Conservation (phyloP, 1,140 invertebrate species). For the Hycleus phaleratus region DNA sequence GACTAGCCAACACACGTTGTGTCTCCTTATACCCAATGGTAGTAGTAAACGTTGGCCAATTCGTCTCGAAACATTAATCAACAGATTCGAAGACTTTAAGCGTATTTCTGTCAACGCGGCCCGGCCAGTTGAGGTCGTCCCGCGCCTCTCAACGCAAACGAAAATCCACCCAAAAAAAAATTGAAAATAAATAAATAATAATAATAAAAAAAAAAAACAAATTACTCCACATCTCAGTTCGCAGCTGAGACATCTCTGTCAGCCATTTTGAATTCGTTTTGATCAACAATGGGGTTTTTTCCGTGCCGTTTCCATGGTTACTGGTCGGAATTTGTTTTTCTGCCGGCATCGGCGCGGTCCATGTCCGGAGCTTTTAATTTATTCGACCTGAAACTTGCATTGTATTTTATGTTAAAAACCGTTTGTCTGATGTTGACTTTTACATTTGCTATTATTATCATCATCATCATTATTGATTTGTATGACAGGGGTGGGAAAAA, state of each 20-base stretch:
- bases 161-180: too few relatives aligned
- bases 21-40: not conserved
- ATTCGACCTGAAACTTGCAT: slow-evolving; percentile 17
- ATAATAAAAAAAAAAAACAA: slow-evolving; percentile 21
- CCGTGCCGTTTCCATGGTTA: slow-evolving; percentile 24
- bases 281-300: slow-evolving; percentile 34
- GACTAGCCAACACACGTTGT: slow-evolving; percentile 16
- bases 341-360: slow-evolving; percentile 17
- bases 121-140: not conserved
- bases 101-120: slow-evolving; percentile 31
- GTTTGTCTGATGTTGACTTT: not conserved
- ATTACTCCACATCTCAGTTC: slow-evolving; percentile 30
- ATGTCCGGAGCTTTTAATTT: slow-evolving; percentile 29
- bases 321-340: slow-evolving; percentile 32
- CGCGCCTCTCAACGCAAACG: too few relatives aligned
- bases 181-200: too few relatives aligned
- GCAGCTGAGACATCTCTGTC: slow-evolving; percentile 20
- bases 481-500: too few relatives aligned
- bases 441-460: not conserved
- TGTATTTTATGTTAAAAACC: not conserved
- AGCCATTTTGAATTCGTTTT: slow-evolving; percentile 36
- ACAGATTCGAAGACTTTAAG: slow-evolving; percentile 29
- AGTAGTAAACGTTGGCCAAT: slow-evolving; percentile 26
- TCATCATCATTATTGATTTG: too few relatives aligned
- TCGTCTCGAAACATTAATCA: slow-evolving; percentile 29